Percentiles rank a stretch among this genome's conserved stretches.
Evolutionary conservation across 2,888 invertebrate genomes (phyloP).

Genomic region (Branchellion lobata): DNA sequence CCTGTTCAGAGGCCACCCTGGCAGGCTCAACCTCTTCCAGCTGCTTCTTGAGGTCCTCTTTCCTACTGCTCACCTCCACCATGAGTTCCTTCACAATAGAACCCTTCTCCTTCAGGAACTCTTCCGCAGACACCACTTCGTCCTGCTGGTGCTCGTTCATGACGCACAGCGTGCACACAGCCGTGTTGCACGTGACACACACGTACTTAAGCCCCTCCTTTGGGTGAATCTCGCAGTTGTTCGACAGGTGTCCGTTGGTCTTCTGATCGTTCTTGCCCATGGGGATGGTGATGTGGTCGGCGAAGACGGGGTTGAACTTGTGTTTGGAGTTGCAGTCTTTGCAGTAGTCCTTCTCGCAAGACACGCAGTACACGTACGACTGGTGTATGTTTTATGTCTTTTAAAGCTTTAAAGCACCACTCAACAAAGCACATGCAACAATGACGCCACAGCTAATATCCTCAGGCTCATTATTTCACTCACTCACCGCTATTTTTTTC

Average conservation of each 20-base stretch:
- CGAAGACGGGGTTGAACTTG: constrained; percentile 51
- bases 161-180: constrained; percentile 53
- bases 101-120: constrained; percentile 49
- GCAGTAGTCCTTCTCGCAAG: constrained; percentile 52
- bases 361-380: constrained; percentile 48
- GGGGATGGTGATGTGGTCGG: constrained; percentile 48
- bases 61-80: constrained; percentile 45
- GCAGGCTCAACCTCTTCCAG: constrained; percentile 48
- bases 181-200: constrained; percentile 50
- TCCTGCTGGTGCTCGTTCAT: constrained; percentile 51
- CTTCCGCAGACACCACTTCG: constrained; percentile 47
- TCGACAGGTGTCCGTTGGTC: constrained; percentile 26
- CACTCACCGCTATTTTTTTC: neutral
- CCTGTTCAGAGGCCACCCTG: constrained; percentile 46
- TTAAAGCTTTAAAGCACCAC: too few relatives aligned
- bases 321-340: constrained; percentile 49
- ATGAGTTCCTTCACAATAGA: constrained; percentile 48
- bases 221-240: constrained; percentile 50
- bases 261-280: constrained; percentile 37
- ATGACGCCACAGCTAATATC: too few relatives aligned
- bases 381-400: neutral
- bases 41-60: constrained; percentile 45
- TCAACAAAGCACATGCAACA: too few relatives aligned
- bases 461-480: too few relatives aligned
- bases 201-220: constrained; percentile 49